Evolutionary conservation across 2,113 vertebrate species (phyloP).

Genomic region (Grantiella picta): DNA sequence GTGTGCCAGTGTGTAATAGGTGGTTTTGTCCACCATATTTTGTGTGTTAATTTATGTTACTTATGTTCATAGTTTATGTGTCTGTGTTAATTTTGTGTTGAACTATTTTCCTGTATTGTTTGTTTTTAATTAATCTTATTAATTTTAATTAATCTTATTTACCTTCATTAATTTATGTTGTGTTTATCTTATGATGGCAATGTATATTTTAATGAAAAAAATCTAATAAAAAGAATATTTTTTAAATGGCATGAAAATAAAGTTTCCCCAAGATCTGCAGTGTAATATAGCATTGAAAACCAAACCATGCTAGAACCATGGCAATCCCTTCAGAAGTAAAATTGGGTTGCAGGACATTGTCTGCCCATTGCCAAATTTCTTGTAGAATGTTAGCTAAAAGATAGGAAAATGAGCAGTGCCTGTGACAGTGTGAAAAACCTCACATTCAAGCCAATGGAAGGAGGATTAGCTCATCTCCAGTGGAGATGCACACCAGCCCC

Average conservation of each 20-base stretch:
- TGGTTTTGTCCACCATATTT: not conserved
- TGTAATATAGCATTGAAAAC: not conserved
- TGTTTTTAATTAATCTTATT: not conserved
- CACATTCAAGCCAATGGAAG: not conserved
- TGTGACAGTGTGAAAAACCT: not conserved
- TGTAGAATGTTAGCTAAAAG: not conserved
- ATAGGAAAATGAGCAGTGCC: not conserved
- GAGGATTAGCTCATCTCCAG: not conserved
- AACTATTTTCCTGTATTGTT: conserved; percentile 32
- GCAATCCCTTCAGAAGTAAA: not conserved
- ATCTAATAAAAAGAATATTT: conserved; percentile 59
- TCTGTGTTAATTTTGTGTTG: conserved; percentile 43
- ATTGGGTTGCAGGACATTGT: not conserved
- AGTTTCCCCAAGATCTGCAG: not conserved
- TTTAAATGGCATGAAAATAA: conserved; percentile 42
- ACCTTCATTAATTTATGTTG: conserved; percentile 10
- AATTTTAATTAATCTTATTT: not conserved
- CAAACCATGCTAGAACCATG: not conserved
- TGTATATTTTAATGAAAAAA: conserved; percentile 15
- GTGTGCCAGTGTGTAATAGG: not conserved
- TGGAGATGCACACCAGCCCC: not conserved
- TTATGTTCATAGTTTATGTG: not conserved
- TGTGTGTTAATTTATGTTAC: not conserved
- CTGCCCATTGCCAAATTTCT: not conserved
- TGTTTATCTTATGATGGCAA: conserved; percentile 32